phyloP scores from a whole-genome alignment of 2,888 invertebrate species.

The Neelides folsomi region DNA sequence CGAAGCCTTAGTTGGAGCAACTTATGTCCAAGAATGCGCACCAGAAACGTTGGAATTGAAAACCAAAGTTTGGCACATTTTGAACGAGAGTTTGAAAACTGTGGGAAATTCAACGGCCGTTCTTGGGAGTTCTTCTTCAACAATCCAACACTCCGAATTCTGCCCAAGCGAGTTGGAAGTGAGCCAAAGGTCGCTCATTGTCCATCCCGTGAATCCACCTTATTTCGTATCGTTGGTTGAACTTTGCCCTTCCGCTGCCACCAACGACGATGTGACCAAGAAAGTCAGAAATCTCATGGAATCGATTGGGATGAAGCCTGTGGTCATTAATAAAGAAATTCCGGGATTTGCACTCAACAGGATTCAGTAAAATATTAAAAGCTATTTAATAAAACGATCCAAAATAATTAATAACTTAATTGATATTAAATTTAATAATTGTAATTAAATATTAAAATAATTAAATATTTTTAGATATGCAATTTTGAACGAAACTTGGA shows the following conservation, averaged over 20 bases:
- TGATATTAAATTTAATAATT: neutral
- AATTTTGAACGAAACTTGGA: conserved; percentile 82
- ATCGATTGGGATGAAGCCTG: conserved; percentile 83
- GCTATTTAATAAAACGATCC: neutral
- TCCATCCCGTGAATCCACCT: conserved; percentile 95
- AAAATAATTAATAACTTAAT: neutral
- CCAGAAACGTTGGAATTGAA: conserved; percentile 80
- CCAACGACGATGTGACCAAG: conserved; percentile 57
- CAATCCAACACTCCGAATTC: conserved; percentile 76
- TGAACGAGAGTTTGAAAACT: conserved; percentile 57
- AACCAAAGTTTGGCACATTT: conserved; percentile 57
- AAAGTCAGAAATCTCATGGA: conserved; percentile 65
- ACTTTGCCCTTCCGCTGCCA: conserved; percentile 89
- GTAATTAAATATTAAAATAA: neutral
- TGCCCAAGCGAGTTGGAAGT: conserved; percentile 61
- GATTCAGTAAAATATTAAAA: conserved; percentile 52
- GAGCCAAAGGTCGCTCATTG: conserved; percentile 57
- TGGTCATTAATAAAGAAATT: conserved; percentile 69
- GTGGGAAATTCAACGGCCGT: conserved; percentile 61
- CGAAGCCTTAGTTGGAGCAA: conserved; percentile 58
- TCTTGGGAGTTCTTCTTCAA: conserved; percentile 84
- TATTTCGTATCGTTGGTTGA: conserved; percentile 91
- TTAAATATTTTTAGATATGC: conserved; percentile 53
- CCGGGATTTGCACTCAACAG: conserved; percentile 87
- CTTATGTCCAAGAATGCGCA: conserved; percentile 83